Percentiles rank a stretch among this genome's conserved stretches.
Conservation (phyloP, 1,140 invertebrate species). For the Philopotamus ludificatus region DNA sequence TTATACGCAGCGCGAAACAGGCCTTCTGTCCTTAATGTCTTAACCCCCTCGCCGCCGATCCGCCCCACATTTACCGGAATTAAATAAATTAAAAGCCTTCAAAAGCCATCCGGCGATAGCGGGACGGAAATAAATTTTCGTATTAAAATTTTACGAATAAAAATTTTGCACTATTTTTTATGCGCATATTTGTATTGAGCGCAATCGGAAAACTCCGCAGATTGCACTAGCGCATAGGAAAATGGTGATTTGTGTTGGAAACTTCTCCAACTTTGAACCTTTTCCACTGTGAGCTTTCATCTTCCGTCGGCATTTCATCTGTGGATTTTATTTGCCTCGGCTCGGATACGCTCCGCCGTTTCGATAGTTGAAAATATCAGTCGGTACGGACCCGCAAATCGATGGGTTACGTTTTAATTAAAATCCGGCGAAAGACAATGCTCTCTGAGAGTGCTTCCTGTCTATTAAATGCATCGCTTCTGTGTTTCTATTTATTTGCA, state of each 20-base stretch:
- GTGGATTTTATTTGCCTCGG: no score
- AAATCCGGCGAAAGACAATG: no score
- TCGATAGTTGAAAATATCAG: no score
- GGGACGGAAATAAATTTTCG: background rate
- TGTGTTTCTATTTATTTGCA: no score
- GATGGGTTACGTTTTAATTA: no score
- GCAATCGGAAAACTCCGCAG: background rate
- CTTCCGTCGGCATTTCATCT: constrained; percentile 8
- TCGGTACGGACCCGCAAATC: no score
- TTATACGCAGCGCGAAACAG: constrained; percentile 9
- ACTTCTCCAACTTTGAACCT: constrained; percentile 35
- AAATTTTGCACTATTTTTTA: background rate
- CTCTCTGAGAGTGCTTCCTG: no score
- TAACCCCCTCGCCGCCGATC: background rate
- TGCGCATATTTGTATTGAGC: background rate
- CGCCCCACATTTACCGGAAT: no score
- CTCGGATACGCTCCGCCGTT: no score
- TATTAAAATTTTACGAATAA: background rate
- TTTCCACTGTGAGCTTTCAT: constrained; percentile 15
- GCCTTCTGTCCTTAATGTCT: constrained; percentile 14
- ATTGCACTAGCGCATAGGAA: constrained; percentile 30
- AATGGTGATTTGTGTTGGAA: constrained; percentile 38
- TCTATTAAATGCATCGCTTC: no score
- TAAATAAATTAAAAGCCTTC: background rate
- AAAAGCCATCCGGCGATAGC: background rate